These are phyloP conservation scores for Nomada flava DNA, from an alignment of 2,888 invertebrate species.

Conservation along the genomic window DNA sequence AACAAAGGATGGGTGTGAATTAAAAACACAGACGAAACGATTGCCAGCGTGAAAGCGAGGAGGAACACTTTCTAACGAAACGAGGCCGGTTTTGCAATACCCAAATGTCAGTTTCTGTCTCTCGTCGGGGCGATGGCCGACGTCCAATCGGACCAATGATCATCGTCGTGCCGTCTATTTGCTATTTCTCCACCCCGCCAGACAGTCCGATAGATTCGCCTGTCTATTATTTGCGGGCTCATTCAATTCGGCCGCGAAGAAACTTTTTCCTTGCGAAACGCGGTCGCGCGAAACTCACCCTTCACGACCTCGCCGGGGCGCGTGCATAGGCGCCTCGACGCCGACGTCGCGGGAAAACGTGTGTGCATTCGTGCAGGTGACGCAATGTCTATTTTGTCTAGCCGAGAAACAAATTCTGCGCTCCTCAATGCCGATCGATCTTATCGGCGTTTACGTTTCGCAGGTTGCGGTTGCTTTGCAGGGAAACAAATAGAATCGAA, in stretches of 20 bases:
- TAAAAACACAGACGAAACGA: not conserved
- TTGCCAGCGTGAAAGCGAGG: constrained; percentile 33
- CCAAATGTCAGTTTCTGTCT: constrained; percentile 62
- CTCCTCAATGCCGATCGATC: constrained; percentile 19
- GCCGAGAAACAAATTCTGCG: constrained; percentile 38
- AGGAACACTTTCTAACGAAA: constrained; percentile 48
- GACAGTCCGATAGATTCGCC: constrained; percentile 15
- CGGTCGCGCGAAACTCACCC: constrained; percentile 10
- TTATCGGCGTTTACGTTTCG: constrained; percentile 21
- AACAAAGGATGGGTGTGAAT: not conserved
- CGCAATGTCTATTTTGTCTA: constrained; percentile 52
- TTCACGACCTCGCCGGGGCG: constrained; percentile 1
- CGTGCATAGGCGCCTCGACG: constrained; percentile 10
- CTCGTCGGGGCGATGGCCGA: constrained; percentile 64
- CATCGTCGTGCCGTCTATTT: constrained; percentile 38
- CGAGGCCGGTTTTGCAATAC: constrained; percentile 60
- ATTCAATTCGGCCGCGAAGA: constrained; percentile 28
- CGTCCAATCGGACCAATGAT: constrained; percentile 66
- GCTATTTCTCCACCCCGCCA: constrained; percentile 32
- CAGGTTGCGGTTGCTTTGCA: not conserved
- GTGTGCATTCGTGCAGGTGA: constrained; percentile 11
- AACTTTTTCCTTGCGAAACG: constrained; percentile 17
- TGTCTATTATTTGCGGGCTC: constrained; percentile 37
- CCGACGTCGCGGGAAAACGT: not conserved
- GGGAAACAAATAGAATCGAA: constrained; percentile 17